Evolutionary conservation across 2,797 vertebrate genomes (phyloP).

Genomic region (Phoeniculus purpureus): DNA sequence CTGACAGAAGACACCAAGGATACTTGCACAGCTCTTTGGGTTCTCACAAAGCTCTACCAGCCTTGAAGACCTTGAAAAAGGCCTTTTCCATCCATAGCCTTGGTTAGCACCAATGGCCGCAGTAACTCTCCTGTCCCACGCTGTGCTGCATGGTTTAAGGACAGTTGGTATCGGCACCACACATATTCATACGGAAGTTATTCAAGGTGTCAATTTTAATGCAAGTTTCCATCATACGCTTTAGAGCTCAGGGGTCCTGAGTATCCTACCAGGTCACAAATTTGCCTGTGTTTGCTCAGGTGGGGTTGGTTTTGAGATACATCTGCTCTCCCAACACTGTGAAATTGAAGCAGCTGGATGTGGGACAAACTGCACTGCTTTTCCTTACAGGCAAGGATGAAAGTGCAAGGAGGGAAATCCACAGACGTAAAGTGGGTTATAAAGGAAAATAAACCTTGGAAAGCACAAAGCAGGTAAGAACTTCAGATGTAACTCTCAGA

Average conservation of each 20-base stretch:
- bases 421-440: not conserved
- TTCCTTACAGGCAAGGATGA: slow-evolving; percentile 41
- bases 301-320: not conserved
- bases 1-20: not conserved
- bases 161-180: not conserved
- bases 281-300: not conserved
- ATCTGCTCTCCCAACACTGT: not conserved
- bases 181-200: not conserved
- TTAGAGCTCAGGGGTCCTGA: not conserved
- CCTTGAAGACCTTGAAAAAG: not conserved
- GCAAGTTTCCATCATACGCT: not conserved
- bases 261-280: not conserved
- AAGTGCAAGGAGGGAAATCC: slow-evolving; percentile 48
- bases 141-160: not conserved
- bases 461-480: not conserved
- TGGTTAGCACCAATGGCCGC: not conserved
- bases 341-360: slow-evolving; percentile 58
- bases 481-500: not conserved
- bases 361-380: slow-evolving; percentile 14
- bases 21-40: fast-evolving
- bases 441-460: not conserved
- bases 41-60: not conserved
- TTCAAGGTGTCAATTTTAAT: not conserved
- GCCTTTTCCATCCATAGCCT: not conserved
- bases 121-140: not conserved